Conservation (phyloP, 1,140 invertebrate genomes). For the Camponotus pennsylvanicus region DNA sequence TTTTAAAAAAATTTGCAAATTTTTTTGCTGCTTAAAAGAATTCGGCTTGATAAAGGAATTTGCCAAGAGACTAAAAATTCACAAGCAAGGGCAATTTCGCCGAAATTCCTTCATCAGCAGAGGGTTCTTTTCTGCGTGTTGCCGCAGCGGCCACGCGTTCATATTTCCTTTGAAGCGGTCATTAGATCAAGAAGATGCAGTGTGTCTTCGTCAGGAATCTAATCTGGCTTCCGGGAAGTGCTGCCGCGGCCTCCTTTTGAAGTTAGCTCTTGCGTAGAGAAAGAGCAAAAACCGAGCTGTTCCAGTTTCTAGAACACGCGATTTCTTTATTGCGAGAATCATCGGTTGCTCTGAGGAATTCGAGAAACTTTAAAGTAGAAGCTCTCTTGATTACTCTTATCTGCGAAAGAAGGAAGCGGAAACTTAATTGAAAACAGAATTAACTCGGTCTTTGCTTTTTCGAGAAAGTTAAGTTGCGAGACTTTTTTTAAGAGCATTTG, state of each 20-base stretch:
- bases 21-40: neutral
- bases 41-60: neutral
- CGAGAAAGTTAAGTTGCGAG: neutral
- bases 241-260: constrained; percentile 45
- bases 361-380: constrained; percentile 24
- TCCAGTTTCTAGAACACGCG: constrained; percentile 39
- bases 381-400: constrained; percentile 34
- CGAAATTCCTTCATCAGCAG: constrained; percentile 43
- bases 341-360: constrained; percentile 49
- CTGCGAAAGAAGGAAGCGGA: neutral
- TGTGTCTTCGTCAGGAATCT: constrained; percentile 61
- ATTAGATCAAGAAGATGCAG: constrained; percentile 51
- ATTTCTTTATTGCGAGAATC: constrained; percentile 51
- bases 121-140: constrained; percentile 8
- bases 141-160: constrained; percentile 28
- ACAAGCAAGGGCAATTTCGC: constrained; percentile 10
- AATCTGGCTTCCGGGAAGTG: constrained; percentile 57
- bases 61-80: constrained; percentile 33
- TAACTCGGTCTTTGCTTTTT: constrained; percentile 5
- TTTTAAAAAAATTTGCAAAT: neutral
- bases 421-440: constrained; percentile 32
- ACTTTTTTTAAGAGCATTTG: constrained; percentile 11
- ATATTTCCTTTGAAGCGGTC: constrained; percentile 53
- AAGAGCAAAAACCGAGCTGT: constrained; percentile 42
- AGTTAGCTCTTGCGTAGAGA: constrained; percentile 51